These are phyloP conservation scores for Danio jaintianensis DNA, from an alignment of 2,797 vertebrate genomes.

Conservation along the genomic window DNA sequence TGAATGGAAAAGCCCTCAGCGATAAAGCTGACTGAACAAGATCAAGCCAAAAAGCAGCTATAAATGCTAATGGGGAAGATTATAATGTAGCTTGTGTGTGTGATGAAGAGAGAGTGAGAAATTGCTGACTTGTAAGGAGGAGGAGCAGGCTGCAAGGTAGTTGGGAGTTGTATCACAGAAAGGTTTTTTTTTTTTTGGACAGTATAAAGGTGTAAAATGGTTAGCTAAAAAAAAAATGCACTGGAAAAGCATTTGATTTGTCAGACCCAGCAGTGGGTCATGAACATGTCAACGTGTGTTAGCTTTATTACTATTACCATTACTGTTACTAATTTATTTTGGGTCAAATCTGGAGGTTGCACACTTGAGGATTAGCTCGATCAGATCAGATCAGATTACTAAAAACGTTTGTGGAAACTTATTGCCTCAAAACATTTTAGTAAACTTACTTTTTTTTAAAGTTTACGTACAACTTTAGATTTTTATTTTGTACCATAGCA, in stretches of 20 bases:
- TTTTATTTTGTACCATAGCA: too few species aligned
- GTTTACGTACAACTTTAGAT: too few species aligned
- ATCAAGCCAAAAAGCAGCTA: background rate
- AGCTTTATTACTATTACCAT: too few species aligned
- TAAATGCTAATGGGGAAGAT: slow-evolving; percentile 3
- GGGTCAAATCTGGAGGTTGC: too few species aligned
- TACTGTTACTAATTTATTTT: too few species aligned
- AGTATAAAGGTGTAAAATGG: slow-evolving; percentile 20
- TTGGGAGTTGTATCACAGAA: slow-evolving; percentile 5
- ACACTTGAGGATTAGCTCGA: too few species aligned
- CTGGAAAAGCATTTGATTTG: slow-evolving; percentile 18
- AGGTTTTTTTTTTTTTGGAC: background rate
- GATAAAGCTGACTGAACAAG: background rate
- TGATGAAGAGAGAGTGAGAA: slow-evolving; percentile 44
- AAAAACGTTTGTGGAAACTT: too few species aligned
- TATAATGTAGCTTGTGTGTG: slow-evolving; percentile 1
- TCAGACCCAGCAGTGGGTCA: slow-evolving; percentile 27
- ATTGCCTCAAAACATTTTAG: too few species aligned
- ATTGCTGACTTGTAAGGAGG: slow-evolving; percentile 40
- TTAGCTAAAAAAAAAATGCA: slow-evolving; percentile 1
- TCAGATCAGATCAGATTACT: too few species aligned
- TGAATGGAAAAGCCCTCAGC: background rate
- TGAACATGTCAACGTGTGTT: background rate
- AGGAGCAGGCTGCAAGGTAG: slow-evolving; percentile 10
- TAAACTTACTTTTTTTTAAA: too few species aligned